Base-by-base conservation (phyloP, 2,888 invertebrate species). In the Euplagia quadripunctaria region DNA sequence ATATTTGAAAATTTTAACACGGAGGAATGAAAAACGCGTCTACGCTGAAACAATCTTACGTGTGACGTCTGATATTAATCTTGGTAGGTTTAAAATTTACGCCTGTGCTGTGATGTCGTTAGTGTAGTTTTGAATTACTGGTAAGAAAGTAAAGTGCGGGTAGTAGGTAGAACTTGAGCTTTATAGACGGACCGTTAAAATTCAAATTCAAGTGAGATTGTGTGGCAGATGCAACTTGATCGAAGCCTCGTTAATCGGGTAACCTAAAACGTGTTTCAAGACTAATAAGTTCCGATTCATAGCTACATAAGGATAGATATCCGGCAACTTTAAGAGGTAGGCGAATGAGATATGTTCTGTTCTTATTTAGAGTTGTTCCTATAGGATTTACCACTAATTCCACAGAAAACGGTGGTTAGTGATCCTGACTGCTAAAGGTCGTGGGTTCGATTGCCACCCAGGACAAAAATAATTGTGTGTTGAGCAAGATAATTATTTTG, bases 1-100 rank as follows among this genome's bases (percentile, higher is more conserved):
- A 82, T 82, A 84, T 84, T 77, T 84, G 80, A 82, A 82, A 84
- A 73, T 84, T 74, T 82, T 78, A 84, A 78, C 82, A 80, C 78
- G 82, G 72, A 74, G 80, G 79, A 82, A 82, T 82, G 82, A 84
- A 82, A 84, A 84, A 82, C 75, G 73, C 72, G 73, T 80, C 74
- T 75, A 76, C 80, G 78, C 67, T 82, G 65, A 75, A 73, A 73
- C 84, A 74, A 67, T 69, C 43, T 72, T 67, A 73, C 71, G 80
- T 82, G 85, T 82, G 82, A 82, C 14, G 70, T 66, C 42, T 41
- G 73, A 66, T 76, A 76, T 84, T 84, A 82, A 84, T 82, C 74
- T 84, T 66, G 46, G 64, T 43, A 12, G 68, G 63, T 58, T 71
- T 31, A 51, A 31, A 31, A 66, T 66, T 16, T 31, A 12, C 12